These are phyloP conservation scores for Synaphobranchus kaupii DNA, from an alignment of 2,797 vertebrate genomes.

Conservation along the genomic window DNA sequence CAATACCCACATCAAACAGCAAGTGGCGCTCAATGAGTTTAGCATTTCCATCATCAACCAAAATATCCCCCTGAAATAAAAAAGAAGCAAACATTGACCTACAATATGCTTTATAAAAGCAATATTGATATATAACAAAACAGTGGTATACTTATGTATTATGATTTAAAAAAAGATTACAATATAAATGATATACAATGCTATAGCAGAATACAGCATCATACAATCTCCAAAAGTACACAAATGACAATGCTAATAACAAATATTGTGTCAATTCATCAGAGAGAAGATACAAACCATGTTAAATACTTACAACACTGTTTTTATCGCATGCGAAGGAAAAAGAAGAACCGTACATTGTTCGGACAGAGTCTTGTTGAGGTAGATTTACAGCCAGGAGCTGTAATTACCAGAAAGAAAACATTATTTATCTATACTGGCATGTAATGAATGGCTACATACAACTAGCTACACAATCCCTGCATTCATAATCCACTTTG, in stretches of 20 bases:
- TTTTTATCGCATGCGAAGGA: slow-evolving; percentile 78
- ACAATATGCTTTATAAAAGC: neutral
- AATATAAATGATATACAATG: neutral
- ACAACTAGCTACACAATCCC: too few relatives aligned
- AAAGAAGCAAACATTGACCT: neutral
- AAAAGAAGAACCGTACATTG: slow-evolving; percentile 82
- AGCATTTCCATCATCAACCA: slow-evolving; percentile 74
- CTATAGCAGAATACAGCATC: neutral
- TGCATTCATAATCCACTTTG: too few relatives aligned
- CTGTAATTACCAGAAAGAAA: slow-evolving; percentile 53
- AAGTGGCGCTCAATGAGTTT: slow-evolving; percentile 56
- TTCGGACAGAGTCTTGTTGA: slow-evolving; percentile 60
- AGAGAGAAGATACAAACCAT: neutral
- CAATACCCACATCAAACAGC: slow-evolving; percentile 81
- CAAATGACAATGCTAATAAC: neutral
- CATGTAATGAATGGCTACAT: neutral
- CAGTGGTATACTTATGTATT: neutral
- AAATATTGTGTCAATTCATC: slow-evolving; percentile 10
- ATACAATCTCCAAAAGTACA: neutral
- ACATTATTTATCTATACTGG: neutral
- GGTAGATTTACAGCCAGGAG: slow-evolving; percentile 67
- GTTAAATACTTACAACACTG: slow-evolving; percentile 71
- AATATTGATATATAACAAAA: neutral
- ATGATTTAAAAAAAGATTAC: neutral
- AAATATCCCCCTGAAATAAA: slow-evolving; percentile 72